Percentiles rank a stretch among this genome's conserved stretches.
These are phyloP conservation scores for Leptinotarsa defecta DNA, from an alignment of 1,140 invertebrate genomes.

Conservation along the genomic window DNA sequence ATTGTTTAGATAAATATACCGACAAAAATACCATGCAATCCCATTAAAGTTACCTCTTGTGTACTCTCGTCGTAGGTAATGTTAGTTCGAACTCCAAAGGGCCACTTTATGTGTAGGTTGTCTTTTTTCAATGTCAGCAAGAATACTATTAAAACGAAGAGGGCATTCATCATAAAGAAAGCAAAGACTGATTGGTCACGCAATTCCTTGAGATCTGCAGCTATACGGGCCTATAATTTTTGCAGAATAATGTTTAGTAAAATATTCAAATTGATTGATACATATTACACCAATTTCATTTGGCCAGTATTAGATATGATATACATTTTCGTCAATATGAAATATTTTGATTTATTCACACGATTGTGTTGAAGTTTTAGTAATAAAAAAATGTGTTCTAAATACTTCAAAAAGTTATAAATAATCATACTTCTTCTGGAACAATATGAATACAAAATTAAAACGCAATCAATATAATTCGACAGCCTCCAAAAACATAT, in stretches of 20 bases:
- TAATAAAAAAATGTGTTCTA: too few species aligned
- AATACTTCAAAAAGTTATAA: too few species aligned
- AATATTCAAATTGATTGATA: neutral
- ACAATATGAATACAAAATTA: too few species aligned
- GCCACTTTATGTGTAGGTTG: constrained; percentile 90
- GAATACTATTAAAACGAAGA: constrained; percentile 97
- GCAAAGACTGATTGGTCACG: constrained; percentile 92
- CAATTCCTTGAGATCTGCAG: constrained; percentile 87
- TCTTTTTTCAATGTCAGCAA: constrained; percentile 96
- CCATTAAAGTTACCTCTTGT: constrained; percentile 77
- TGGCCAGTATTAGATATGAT: too few species aligned
- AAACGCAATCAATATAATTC: too few species aligned
- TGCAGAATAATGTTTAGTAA: constrained; percentile 14
- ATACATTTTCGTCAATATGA: too few species aligned
- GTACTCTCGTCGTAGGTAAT: constrained; percentile 86
- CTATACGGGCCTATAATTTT: constrained; percentile 81
- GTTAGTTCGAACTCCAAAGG: constrained; percentile 90
- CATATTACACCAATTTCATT: too few species aligned
- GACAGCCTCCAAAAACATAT: too few species aligned
- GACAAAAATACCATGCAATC: constrained; percentile 44
- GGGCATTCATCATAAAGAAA: constrained; percentile 97
- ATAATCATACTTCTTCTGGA: too few species aligned
- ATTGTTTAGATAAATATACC: constrained; percentile 12
- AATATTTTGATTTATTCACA: too few species aligned
- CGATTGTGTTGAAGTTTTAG: too few species aligned